These are phyloP conservation scores for Siniperca knerii DNA, from an alignment of 2,113 vertebrate genomes.

Conservation along the genomic window DNA sequence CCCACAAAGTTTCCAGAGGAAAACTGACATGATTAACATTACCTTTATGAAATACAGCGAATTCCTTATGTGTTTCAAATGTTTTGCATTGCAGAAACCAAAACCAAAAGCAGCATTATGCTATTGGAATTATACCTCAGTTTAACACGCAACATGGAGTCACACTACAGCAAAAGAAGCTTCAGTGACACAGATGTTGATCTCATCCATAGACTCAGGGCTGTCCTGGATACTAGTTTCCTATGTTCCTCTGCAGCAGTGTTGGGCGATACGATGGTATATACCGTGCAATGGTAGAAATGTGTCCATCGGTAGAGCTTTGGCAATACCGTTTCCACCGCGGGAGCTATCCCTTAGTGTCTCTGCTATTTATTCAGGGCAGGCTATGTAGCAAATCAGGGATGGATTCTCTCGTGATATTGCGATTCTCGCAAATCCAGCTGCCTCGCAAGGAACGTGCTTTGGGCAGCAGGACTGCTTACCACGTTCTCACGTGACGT, in stretches of 20 bases:
- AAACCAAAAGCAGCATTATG: neutral
- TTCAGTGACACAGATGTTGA: conserved; percentile 41
- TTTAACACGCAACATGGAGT: neutral
- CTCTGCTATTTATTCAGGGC: too few species aligned
- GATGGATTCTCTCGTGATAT: too few species aligned
- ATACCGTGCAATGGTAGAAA: too few species aligned
- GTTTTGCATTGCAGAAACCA: neutral
- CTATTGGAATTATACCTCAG: neutral
- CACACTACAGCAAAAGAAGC: neutral
- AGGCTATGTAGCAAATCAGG: too few species aligned
- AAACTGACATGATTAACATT: conserved; percentile 38
- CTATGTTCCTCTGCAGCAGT: conserved; percentile 27
- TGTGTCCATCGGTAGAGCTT: too few species aligned
- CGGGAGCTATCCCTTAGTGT: too few species aligned
- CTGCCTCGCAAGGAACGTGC: too few species aligned
- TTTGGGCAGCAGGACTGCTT: too few species aligned
- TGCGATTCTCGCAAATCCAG: too few species aligned
- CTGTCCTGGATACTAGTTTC: conserved; percentile 23
- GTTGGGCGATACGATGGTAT: too few species aligned
- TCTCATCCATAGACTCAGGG: conserved; percentile 28
- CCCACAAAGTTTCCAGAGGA: conserved; percentile 51
- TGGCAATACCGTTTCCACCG: too few species aligned
- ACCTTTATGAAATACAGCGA: conserved; percentile 25
- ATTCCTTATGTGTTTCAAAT: neutral
- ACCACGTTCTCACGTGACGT: too few species aligned